Conservation (phyloP, 2,113 vertebrate genomes). For the Ahaetulla prasina region DNA sequence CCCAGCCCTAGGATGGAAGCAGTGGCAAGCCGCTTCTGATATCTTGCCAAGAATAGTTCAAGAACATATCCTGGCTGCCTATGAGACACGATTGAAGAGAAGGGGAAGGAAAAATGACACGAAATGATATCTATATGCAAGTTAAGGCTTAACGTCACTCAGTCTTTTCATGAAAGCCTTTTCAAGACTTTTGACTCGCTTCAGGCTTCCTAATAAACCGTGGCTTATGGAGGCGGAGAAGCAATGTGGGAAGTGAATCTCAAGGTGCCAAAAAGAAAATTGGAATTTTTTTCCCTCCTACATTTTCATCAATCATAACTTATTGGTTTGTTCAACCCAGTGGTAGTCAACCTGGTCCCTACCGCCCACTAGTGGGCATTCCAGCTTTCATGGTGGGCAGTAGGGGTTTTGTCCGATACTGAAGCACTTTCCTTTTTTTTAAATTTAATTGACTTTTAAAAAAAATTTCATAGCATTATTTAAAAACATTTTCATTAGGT, state of each 20-base stretch:
- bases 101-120: not conserved
- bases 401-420: too few species aligned
- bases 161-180: not conserved
- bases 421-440: too few species aligned
- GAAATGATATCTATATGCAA: not conserved
- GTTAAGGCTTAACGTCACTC: not conserved
- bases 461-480: too few species aligned
- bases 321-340: not conserved
- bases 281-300: fast-evolving
- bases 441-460: too few species aligned
- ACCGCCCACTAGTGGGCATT: too few species aligned
- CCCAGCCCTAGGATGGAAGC: not conserved
- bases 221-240: not conserved
- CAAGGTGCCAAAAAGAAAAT: not conserved
- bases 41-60: not conserved
- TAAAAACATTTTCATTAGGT: too few species aligned
- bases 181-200: not conserved
- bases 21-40: not conserved
- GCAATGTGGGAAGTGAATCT: not conserved
- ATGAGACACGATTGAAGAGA: not conserved
- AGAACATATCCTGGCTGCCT: not conserved
- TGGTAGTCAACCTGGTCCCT: too few species aligned
- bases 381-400: too few species aligned
- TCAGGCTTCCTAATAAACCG: not conserved
- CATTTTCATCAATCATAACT: not conserved